These are phyloP conservation scores for Myotis davidii DNA, from an alignment of 2,113 vertebrate genomes.

Conservation along the genomic window DNA sequence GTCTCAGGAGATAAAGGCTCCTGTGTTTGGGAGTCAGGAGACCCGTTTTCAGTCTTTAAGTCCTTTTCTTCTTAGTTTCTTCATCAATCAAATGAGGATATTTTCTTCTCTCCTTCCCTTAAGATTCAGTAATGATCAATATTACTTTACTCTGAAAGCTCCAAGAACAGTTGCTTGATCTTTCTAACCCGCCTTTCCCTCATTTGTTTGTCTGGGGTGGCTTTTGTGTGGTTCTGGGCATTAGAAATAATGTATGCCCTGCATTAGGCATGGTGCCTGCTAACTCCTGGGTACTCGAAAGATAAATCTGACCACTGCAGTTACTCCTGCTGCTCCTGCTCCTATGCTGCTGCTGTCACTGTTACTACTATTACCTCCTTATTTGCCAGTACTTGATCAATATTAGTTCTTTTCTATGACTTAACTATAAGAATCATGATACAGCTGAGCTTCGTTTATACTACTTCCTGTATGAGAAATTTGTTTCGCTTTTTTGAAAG, in stretches of 20 bases:
- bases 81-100: neutral
- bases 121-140: neutral
- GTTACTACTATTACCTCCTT: neutral
- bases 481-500: slow-evolving; percentile 15
- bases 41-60: neutral
- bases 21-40: neutral
- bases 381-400: neutral
- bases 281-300: neutral
- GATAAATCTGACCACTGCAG: neutral
- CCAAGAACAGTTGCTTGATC: neutral
- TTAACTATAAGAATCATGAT: neutral
- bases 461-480: neutral
- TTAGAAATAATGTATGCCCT: neutral
- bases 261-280: neutral
- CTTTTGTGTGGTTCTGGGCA: neutral
- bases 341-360: neutral
- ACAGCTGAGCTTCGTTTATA: neutral
- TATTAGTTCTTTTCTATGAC: neutral
- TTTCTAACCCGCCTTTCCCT: neutral
- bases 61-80: neutral
- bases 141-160: neutral
- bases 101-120: neutral
- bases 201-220: neutral
- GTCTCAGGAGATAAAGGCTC: neutral
- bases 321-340: neutral